Evolutionary conservation across 2,888 invertebrate species (phyloP).

Genomic region (Formica aserva): DNA sequence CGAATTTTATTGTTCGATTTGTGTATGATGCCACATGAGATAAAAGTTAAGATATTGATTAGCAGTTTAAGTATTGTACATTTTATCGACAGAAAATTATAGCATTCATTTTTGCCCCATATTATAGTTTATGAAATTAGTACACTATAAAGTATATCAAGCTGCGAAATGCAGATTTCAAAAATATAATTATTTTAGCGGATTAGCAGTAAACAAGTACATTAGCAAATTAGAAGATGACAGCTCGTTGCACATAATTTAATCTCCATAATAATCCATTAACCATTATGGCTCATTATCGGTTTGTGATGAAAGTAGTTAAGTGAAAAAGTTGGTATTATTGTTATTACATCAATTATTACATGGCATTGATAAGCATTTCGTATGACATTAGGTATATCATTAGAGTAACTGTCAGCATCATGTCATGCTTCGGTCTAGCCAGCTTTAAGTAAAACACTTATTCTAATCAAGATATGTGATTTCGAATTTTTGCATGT

Average conservation of each 20-base stretch:
- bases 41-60: not conserved
- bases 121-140: slow-evolving; percentile 1
- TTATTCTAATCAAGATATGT: not conserved
- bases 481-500: slow-evolving; percentile 27
- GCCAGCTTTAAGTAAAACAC: not conserved
- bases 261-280: slow-evolving; percentile 2
- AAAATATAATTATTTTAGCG: not conserved
- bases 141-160: not conserved
- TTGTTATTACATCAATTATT: slow-evolving; percentile 9
- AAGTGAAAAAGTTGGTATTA: not conserved
- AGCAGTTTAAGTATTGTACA: slow-evolving; percentile 19
- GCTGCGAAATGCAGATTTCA: not conserved
- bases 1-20: slow-evolving; percentile 49
- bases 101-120: not conserved
- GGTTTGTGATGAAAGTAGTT: not conserved
- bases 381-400: slow-evolving; percentile 35
- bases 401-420: slow-evolving; percentile 5
- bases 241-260: slow-evolving; percentile 15
- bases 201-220: not conserved
- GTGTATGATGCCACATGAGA: slow-evolving; percentile 10
- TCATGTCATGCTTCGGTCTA: slow-evolving; percentile 22
- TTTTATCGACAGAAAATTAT: not conserved
- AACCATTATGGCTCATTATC: slow-evolving; percentile 4
- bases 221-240: slow-evolving; percentile 14
- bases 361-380: not conserved